phyloP scores from a whole-genome alignment of 2,797 vertebrate species.

The Gephyroberyx darwinii region DNA sequence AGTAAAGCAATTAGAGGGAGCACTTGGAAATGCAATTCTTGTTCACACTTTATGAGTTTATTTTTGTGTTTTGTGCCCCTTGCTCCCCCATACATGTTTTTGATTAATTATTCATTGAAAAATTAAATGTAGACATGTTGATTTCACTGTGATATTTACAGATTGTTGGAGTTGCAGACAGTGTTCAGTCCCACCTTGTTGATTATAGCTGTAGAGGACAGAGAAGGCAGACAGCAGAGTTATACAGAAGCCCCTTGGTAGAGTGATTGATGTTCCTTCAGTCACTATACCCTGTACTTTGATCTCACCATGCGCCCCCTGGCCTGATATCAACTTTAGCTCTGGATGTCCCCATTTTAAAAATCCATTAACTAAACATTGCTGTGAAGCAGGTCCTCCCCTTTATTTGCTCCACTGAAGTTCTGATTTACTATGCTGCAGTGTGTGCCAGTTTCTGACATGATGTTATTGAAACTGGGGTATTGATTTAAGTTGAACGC shows the following conservation, averaged over 20 bases:
- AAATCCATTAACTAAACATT: conserved; percentile 55
- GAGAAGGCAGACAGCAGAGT: too few species aligned
- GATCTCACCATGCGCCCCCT: conserved; percentile 28
- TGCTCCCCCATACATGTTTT: too few species aligned
- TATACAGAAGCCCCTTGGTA: background rate
- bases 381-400: conserved; percentile 51
- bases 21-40: too few species aligned
- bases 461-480: conserved; percentile 47
- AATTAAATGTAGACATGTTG: too few species aligned
- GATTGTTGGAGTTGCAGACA: too few species aligned
- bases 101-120: too few species aligned
- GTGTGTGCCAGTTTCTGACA: conserved; percentile 46
- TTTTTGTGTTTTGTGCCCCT: too few species aligned
- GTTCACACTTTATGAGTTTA: too few species aligned
- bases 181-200: too few species aligned
- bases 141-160: too few species aligned
- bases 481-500: conserved; percentile 52
- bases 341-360: conserved; percentile 52
- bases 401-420: conserved; percentile 45
- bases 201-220: too few species aligned
- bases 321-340: conserved; percentile 18
- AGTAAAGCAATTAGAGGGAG: background rate
- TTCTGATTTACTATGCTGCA: conserved; percentile 47
- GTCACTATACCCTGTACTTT: conserved; percentile 6
- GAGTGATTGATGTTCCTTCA: conserved; percentile 25